Base-by-base conservation (phyloP, 2,888 invertebrate genomes). In the Chorisops tibialis region DNA sequence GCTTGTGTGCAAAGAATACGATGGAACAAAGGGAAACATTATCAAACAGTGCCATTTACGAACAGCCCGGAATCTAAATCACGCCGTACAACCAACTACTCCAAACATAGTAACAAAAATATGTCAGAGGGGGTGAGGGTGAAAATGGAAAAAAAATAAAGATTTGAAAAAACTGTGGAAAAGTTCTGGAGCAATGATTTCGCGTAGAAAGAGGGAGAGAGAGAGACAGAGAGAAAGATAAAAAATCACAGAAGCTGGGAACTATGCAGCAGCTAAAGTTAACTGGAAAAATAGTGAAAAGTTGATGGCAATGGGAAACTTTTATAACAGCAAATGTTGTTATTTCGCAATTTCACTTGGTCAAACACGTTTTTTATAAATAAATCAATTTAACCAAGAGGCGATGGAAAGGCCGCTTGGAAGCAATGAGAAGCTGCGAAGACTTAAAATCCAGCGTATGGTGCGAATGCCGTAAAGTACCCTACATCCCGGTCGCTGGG, bases 1-100 rank as follows among this genome's bases (percentile, higher is more conserved):
- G 50, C 50, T 24, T 4, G 16, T 14, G 50, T 35, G 50, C 35
- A 22, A 37, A 50, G 18, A 30, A 12, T 9, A 18, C 35, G 35
- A 12, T 14, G 35, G 35, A 35, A 50, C 50, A 50, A 50, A 50
- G 35, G 50, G 50, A 7, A 50, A 50, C 50, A 35, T 50, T 49
- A 49, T 49, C 6, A 1, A 24, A 35, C 50, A 30, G 14, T 16
- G 18, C 18, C 50, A 50, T 50, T 50, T 50, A 37, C 50, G 12
- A 50, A 3, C 21, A 6, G 12, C 11, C 22, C 35, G 18, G 35
- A 24, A 9, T 48, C 50, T 16, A 14, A 35, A 35, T 37, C 21
- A 50, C 50, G 35, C 14, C 24, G 18, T 12, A 50, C n/a, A 50
- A 50, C 30, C 30, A 50, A 50, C 50, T 35, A 50, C 35, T 35